These are phyloP conservation scores for Drosophila vallismaia DNA, from an alignment of 2,888 invertebrate species.

Conservation along the genomic window DNA sequence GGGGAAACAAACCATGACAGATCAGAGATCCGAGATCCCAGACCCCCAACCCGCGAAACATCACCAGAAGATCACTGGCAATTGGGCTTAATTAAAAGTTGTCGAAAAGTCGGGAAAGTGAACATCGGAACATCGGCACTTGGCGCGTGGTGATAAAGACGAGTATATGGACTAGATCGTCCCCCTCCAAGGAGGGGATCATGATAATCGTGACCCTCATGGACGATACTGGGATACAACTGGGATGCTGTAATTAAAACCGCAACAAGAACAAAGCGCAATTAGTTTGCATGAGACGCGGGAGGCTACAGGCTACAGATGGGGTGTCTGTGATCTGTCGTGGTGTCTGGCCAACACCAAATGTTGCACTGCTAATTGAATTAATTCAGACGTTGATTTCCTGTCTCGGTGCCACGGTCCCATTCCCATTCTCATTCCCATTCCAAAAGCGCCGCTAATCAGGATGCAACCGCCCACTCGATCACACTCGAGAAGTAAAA, in stretches of 20 bases:
- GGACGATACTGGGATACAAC: conserved; percentile 32
- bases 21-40: too few relatives aligned
- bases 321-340: conserved; percentile 1
- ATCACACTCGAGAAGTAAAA: conserved; percentile 12
- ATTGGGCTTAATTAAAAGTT: conserved; percentile 69
- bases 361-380: conserved; percentile 68
- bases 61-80: conserved; percentile 52
- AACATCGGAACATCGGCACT: conserved; percentile 61
- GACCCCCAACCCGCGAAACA: conserved; percentile 22
- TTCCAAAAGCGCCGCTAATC: conserved; percentile 56
- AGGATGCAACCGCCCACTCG: conserved; percentile 74
- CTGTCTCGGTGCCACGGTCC: conserved; percentile 53
- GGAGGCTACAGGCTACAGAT: not conserved
- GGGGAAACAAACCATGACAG: conserved; percentile 41
- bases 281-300: conserved; percentile 78
- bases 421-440: not conserved
- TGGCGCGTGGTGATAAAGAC: conserved; percentile 75
- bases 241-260: conserved; percentile 76
- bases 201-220: conserved; percentile 61
- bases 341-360: conserved; percentile 59
- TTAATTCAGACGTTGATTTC: conserved; percentile 73
- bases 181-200: conserved; percentile 17
- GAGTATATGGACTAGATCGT: conserved; percentile 47
- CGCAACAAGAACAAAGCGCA: conserved; percentile 67
- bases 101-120: conserved; percentile 72